Evolutionary conservation across 92 coral and sea anemone genomes (phyloP).

Genomic region (Diadumene lineata): DNA sequence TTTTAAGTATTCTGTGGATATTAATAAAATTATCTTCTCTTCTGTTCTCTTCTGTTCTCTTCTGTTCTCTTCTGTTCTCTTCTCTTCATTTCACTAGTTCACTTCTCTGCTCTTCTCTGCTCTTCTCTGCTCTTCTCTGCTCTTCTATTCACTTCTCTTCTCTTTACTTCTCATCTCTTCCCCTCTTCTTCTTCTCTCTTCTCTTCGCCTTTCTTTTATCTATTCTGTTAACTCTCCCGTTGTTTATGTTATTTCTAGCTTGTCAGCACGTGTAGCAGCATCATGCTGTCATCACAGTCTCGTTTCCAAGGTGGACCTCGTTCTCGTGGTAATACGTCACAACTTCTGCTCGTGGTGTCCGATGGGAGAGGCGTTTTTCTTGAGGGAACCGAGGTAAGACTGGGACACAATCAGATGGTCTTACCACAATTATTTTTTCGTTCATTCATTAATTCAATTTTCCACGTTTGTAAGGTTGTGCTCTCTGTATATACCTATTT

Average conservation of each 20-base stretch:
- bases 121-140: not conserved
- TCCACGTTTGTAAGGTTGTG: no score
- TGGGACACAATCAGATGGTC: no score
- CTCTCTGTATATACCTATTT: no score
- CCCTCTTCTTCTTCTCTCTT: not conserved
- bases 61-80: no score
- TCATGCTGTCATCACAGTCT: slow-evolving; percentile 86
- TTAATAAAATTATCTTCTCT: no score
- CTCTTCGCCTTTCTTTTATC: not conserved
- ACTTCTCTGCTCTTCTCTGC: slow-evolving; percentile 36
- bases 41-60: no score
- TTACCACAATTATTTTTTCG: no score
- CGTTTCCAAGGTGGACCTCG: slow-evolving; percentile 66
- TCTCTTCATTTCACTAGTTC: no score
- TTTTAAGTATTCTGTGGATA: no score
- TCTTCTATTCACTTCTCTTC: not conserved
- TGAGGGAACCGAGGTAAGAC: slow-evolving; percentile 91
- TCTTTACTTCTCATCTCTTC: not conserved
- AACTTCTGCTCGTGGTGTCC: slow-evolving; percentile 88
- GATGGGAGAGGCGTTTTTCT: slow-evolving; percentile 98
- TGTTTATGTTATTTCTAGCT: slow-evolving; percentile 41
- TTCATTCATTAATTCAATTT: no score
- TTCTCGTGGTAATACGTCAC: slow-evolving; percentile 70
- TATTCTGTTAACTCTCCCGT: not conserved
- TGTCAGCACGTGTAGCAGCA: slow-evolving; percentile 74